Evolutionary conservation across 2,113 vertebrate species (phyloP), one percentile per base, ranked within the genome.

Genomic region (Beaufortia kweichowensis): DNA sequence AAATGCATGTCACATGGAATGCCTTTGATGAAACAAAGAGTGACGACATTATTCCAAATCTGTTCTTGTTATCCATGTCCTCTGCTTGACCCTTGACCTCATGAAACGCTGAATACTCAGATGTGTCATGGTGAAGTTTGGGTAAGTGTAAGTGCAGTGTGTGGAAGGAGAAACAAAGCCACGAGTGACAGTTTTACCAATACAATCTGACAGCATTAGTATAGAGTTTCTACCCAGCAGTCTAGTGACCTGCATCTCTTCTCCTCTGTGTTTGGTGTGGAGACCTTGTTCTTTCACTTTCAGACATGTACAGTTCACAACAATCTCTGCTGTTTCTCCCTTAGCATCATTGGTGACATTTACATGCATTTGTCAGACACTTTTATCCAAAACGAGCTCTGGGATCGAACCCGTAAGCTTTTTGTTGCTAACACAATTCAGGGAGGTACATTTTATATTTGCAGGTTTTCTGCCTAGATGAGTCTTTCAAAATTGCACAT

Each of bases 141-240:
- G n/a, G 14, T 23, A 10, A 21, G 41, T 28, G 29, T 39, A 24
- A 41, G 48, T 1, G 19, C 48, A 24, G 28, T 3, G 50, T 41
- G 4, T 60, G 1, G 23, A 39, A n/a, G 17, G 35, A 26, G 28
- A 61, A 60, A 61, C 56, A 61, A 60, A 65, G 46, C 15, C 31
- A 67, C 21, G 55, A 33, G 48, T 65, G 50, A 71, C 24, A 56
- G 43, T 69, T 3, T 17, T 17, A 28, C 23, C 59, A 53, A 62
- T 60, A 33, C 39, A 10, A 29, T 60, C 24, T 77, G 55, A 67
- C 39, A 70, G 71, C 55, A 62, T 33, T 57, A 14, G 8, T 6
- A 62, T 39, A 48, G 39, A 17, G 21, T 17, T 77, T 57, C 17
- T 17, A 55, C 43, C 29, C 50, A 48, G 35, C 28, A 48, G 14